phyloP scores from a whole-genome alignment of 1,140 invertebrate species.

The Elysia chlorotica region DNA sequence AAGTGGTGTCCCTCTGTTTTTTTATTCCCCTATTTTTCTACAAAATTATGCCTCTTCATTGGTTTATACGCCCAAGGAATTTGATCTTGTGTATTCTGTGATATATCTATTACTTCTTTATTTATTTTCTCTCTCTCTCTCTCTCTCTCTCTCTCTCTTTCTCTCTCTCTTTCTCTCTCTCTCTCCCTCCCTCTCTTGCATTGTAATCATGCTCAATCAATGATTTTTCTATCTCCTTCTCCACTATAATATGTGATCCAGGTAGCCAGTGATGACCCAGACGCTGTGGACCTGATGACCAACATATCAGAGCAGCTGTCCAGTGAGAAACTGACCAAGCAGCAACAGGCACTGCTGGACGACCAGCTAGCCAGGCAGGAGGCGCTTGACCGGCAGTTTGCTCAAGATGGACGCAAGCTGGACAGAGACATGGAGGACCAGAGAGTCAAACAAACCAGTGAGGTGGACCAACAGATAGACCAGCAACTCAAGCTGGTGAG shows the following conservation, averaged over 20 bases:
- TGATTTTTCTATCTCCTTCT: too few relatives aligned
- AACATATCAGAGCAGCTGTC: slow-evolving; percentile 48
- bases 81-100: too few relatives aligned
- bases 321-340: slow-evolving; percentile 35
- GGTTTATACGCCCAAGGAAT: too few relatives aligned
- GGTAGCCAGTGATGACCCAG: slow-evolving; percentile 45
- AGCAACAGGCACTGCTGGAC: slow-evolving; percentile 43
- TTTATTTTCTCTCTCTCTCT: too few relatives aligned
- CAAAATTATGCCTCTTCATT: too few relatives aligned
- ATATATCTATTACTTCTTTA: too few relatives aligned
- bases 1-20: too few relatives aligned
- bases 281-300: slow-evolving; percentile 48
- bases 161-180: too few relatives aligned
- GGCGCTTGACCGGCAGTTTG: slow-evolving; percentile 40
- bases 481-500: slow-evolving; percentile 54
- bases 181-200: too few relatives aligned
- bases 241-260: slow-evolving; percentile 14
- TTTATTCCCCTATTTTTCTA: too few relatives aligned
- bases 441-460: slow-evolving; percentile 29
- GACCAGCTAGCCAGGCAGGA: slow-evolving; percentile 44
- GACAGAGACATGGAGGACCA: slow-evolving; percentile 40
- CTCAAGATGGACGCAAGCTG: slow-evolving; percentile 34
- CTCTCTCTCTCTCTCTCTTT: too few relatives aligned
- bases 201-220: too few relatives aligned
- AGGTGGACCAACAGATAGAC: slow-evolving; percentile 42